A percentile compares a stretch with the other conserved stretches of the same genome.
Evolutionary conservation across 2,113 vertebrate species (phyloP).

Genomic region (Dipodomys spectabilis): DNA sequence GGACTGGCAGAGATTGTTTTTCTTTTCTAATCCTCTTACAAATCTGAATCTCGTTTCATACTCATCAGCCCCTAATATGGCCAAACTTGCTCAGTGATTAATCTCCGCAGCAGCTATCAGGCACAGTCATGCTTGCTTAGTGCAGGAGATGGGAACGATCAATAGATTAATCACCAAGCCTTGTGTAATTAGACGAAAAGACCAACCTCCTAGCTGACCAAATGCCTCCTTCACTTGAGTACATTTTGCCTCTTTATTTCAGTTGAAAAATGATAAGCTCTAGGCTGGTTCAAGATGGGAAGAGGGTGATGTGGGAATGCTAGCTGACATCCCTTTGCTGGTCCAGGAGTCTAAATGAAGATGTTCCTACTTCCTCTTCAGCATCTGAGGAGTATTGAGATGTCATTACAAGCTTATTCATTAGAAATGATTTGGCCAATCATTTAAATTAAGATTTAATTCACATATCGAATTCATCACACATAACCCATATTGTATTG

Average conservation of each 20-base stretch:
- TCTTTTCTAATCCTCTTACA: neutral
- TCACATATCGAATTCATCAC: neutral
- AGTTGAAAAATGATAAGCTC: neutral
- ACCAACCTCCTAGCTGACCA: neutral
- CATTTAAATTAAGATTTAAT: neutral
- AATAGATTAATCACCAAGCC: neutral
- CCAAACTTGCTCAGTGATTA: neutral
- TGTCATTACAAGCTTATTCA: neutral
- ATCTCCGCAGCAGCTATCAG: neutral
- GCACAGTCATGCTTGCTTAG: neutral
- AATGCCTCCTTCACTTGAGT: neutral
- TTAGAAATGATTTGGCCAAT: neutral
- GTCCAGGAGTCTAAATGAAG: neutral
- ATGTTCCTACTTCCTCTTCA: rapidly evolving
- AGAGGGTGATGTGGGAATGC: neutral
- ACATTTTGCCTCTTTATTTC: neutral
- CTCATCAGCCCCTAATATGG: neutral
- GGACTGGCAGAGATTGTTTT: neutral
- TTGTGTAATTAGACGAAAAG: neutral
- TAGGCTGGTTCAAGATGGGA: rapidly evolving
- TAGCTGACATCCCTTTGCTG: no score
- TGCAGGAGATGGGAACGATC: neutral
- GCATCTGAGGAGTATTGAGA: rapidly evolving
- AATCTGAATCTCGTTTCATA: neutral
- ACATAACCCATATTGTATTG: neutral